These are phyloP conservation scores for Pavo muticus DNA, from an alignment of 2,113 vertebrate genomes.

Conservation along the genomic window DNA sequence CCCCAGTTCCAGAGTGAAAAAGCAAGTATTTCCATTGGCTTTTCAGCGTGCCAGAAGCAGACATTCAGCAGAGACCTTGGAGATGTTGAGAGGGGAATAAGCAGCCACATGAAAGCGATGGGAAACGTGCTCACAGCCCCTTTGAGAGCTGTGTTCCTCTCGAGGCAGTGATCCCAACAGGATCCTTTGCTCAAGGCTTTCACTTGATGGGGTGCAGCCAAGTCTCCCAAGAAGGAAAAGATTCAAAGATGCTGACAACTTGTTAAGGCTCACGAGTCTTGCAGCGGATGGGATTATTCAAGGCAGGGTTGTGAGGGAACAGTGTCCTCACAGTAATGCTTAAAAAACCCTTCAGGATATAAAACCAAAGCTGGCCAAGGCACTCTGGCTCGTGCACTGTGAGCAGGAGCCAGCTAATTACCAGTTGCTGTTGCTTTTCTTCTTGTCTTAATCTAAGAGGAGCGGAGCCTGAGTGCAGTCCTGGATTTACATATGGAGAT, in stretches of 20 bases:
- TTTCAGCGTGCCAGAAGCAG: slow-evolving; percentile 8
- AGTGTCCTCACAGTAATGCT: neutral
- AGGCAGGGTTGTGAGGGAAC: slow-evolving; percentile 17
- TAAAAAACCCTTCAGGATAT: neutral
- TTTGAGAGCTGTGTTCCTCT: neutral
- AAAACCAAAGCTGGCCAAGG: neutral
- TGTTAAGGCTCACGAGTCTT: neutral
- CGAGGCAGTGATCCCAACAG: slow-evolving; percentile 19
- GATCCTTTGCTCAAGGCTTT: slow-evolving; percentile 18
- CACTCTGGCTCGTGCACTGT: accelerated
- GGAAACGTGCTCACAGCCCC: slow-evolving; percentile 21
- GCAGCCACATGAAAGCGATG: slow-evolving; percentile 34
- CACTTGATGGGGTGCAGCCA: neutral
- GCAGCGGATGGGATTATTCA: neutral
- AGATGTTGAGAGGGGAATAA: neutral
- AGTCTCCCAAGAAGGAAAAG: slow-evolving; percentile 36
- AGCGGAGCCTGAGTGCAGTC: neutral
- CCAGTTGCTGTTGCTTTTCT: neutral
- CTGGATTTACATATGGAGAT: neutral
- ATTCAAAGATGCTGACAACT: slow-evolving; percentile 21
- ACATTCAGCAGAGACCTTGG: neutral
- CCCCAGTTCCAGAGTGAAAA: neutral
- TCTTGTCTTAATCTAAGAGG: neutral
- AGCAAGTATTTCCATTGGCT: slow-evolving; percentile 22
- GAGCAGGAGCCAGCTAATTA: neutral